Evolutionary conservation across 2,113 vertebrate genomes (phyloP).

Genomic region (Lagopus muta): DNA sequence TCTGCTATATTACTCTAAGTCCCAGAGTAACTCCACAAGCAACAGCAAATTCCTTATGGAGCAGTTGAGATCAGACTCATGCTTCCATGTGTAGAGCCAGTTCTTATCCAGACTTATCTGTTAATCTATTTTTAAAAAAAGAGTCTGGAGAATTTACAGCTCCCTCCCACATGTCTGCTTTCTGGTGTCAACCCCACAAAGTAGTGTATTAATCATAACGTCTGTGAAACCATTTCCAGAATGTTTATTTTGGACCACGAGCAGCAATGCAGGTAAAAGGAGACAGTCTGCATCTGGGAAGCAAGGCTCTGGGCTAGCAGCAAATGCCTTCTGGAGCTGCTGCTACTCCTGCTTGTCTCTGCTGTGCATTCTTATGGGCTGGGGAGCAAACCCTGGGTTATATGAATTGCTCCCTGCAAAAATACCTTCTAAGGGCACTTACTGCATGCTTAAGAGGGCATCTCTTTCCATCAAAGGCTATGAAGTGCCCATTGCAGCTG

Average conservation of each 20-base stretch:
- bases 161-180: slow-evolving; percentile 51
- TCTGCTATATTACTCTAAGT: not conserved
- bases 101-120: slow-evolving; percentile 11
- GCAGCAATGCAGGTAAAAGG: not conserved
- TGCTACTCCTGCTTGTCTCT: not conserved
- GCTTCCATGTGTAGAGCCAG: not conserved
- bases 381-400: not conserved
- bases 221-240: slow-evolving; percentile 1
- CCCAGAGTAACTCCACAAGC: slow-evolving; percentile 11
- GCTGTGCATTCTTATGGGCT: not conserved
- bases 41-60: not conserved
- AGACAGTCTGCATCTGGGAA: not conserved
- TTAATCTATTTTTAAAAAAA: slow-evolving; percentile 23
- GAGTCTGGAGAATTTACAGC: slow-evolving; percentile 49
- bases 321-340: not conserved
- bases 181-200: slow-evolving; percentile 37
- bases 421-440: not conserved
- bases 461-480: not conserved
- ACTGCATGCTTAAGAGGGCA: not conserved
- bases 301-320: not conserved
- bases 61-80: not conserved
- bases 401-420: not conserved
- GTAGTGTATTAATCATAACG: slow-evolving; percentile 32
- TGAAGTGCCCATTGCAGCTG: not conserved
- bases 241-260: not conserved